These are phyloP conservation scores for Papilio demoleus DNA, from an alignment of 2,888 invertebrate genomes.

Conservation along the genomic window DNA sequence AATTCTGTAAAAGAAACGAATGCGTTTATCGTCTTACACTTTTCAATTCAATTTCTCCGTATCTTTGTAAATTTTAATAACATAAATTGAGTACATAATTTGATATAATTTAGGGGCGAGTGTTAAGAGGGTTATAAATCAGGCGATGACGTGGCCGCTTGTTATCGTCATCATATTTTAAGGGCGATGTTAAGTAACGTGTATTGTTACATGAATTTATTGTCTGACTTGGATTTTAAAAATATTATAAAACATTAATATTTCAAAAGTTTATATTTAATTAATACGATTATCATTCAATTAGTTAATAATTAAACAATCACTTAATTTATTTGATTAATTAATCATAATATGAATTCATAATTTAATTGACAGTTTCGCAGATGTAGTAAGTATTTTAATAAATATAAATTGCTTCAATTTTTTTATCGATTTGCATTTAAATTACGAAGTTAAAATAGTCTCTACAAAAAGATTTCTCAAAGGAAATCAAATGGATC, in stretches of 20 bases:
- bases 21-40: background rate
- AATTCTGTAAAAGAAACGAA: too few species aligned
- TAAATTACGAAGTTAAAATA: background rate
- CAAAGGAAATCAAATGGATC: constrained; percentile 1
- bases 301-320: background rate
- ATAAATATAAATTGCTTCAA: too few species aligned
- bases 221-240: background rate
- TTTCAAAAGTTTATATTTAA: background rate
- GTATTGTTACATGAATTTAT: constrained; percentile 9
- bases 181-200: constrained; percentile 8
- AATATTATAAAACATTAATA: background rate
- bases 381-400: too few species aligned
- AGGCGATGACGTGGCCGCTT: constrained; percentile 15
- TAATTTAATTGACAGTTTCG: too few species aligned
- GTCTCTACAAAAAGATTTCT: background rate
- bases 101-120: constrained; percentile 14
- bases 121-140: constrained; percentile 15
- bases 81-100: constrained; percentile 6
- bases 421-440: background rate
- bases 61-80: constrained; percentile 1
- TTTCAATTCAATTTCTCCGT: background rate
- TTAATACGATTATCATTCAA: background rate
- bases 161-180: constrained; percentile 13
- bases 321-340: background rate
- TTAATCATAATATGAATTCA: too few species aligned